Conservation (phyloP, 2,113 vertebrate genomes). For the Gopherus evgoodei region DNA sequence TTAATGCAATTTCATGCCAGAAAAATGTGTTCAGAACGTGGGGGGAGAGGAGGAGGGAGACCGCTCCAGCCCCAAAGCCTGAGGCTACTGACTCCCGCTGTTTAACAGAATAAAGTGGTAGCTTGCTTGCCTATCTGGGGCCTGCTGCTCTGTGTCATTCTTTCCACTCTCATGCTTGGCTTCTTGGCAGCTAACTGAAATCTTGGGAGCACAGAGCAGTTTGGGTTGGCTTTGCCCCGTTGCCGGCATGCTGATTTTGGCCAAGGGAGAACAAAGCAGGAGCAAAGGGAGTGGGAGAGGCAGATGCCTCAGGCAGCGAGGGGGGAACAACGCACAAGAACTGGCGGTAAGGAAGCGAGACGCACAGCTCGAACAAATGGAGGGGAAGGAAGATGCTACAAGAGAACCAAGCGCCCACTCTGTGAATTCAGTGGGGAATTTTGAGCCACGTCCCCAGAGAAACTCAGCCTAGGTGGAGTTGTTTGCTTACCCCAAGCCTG, state of each 20-base stretch:
- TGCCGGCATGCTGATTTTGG: background rate
- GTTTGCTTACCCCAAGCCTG: background rate
- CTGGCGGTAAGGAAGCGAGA: background rate
- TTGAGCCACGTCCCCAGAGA: background rate
- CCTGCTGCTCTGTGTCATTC: background rate
- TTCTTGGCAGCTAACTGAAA: background rate
- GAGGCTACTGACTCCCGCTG: background rate
- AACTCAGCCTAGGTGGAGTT: background rate
- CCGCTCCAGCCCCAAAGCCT: background rate
- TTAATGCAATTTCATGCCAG: background rate
- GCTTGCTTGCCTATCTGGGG: background rate
- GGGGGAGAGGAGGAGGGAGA: background rate
- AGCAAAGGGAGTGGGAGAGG: background rate
- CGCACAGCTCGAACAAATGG: background rate
- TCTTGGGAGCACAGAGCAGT: background rate
- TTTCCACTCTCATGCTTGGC: conserved; percentile 6
- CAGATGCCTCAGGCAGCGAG: background rate
- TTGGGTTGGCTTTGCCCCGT: background rate
- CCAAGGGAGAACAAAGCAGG: background rate
- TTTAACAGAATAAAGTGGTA: background rate
- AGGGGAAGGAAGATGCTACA: background rate
- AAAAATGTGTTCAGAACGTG: background rate
- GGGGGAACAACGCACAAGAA: background rate
- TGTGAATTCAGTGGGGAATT: background rate
- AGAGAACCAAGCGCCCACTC: background rate